Conservation (phyloP, 2,888 invertebrate genomes). For the Andrena marginata region DNA sequence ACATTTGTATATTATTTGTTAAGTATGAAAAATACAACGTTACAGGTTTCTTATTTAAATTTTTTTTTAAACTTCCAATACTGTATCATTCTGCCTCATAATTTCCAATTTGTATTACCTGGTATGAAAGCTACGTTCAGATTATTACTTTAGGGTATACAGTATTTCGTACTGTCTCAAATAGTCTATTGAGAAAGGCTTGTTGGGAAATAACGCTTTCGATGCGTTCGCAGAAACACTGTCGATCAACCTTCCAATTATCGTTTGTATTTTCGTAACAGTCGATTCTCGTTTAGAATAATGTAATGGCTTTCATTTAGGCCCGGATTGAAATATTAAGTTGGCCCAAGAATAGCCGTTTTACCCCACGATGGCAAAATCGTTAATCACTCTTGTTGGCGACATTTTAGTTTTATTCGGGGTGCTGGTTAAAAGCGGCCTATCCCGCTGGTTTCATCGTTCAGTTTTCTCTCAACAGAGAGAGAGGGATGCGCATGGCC, state of each 20-base stretch:
- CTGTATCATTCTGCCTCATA: too few relatives aligned
- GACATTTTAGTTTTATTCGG: slow-evolving; percentile 16
- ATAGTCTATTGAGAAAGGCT: too few relatives aligned
- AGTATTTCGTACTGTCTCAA: too few relatives aligned
- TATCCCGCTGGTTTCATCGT: slow-evolving; percentile 6
- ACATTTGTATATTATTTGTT: too few relatives aligned
- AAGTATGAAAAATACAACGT: too few relatives aligned
- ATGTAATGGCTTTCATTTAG: not conserved
- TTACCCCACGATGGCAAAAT: not conserved
- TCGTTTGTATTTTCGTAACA: not conserved
- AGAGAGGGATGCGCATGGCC: slow-evolving; percentile 38
- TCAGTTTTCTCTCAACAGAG: slow-evolving; percentile 24
- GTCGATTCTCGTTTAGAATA: not conserved
- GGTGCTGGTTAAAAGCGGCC: slow-evolving; percentile 4
- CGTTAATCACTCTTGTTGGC: slow-evolving; percentile 1
- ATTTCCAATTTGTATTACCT: too few relatives aligned
- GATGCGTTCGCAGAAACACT: not conserved
- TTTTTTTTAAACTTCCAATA: too few relatives aligned
- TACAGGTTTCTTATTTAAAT: too few relatives aligned
- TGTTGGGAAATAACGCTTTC: too few relatives aligned
- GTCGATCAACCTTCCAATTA: not conserved
- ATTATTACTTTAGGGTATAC: too few relatives aligned
- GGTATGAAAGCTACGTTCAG: too few relatives aligned
- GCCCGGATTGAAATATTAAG: not conserved
- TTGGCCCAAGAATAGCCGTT: not conserved